Evolutionary conservation across 2,797 vertebrate genomes (phyloP).

Genomic region (Echeneis naucrates): DNA sequence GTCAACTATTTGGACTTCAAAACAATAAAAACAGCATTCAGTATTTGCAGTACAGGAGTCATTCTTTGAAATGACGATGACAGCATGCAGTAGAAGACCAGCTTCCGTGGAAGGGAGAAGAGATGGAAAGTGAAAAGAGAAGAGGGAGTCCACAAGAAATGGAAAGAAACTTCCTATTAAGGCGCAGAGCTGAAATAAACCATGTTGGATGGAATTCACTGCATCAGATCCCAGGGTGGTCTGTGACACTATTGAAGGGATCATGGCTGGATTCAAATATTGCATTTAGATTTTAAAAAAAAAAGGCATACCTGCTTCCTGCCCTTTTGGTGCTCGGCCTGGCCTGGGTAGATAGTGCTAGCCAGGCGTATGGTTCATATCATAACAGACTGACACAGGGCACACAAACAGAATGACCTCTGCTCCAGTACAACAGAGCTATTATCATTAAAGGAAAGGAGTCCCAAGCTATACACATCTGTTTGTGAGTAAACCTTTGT

Average conservation of each 20-base stretch:
- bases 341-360: neutral
- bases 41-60: constrained; percentile 8
- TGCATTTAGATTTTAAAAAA: constrained; percentile 10
- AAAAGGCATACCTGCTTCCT: neutral
- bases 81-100: neutral
- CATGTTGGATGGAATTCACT: neutral
- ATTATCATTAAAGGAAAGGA: constrained; percentile 14
- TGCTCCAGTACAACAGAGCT: neutral
- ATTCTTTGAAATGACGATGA: constrained; percentile 2
- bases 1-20: neutral
- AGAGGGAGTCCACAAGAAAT: neutral
- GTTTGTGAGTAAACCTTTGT: constrained; percentile 11
- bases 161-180: neutral
- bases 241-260: constrained; percentile 5
- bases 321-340: constrained; percentile 1
- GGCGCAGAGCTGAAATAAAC: constrained; percentile 7
- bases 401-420: neutral
- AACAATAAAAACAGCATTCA: constrained; percentile 9
- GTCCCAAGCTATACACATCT: neutral
- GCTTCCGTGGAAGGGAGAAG: neutral
- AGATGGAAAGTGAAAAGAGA: neutral
- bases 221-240: neutral
- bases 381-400: neutral
- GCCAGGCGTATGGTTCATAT: neutral
- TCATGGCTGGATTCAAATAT: neutral